Percentiles rank a stretch among this genome's conserved stretches.
phyloP scores from a whole-genome alignment of 2,888 invertebrate genomes.

The Dexiosoma caninum region DNA sequence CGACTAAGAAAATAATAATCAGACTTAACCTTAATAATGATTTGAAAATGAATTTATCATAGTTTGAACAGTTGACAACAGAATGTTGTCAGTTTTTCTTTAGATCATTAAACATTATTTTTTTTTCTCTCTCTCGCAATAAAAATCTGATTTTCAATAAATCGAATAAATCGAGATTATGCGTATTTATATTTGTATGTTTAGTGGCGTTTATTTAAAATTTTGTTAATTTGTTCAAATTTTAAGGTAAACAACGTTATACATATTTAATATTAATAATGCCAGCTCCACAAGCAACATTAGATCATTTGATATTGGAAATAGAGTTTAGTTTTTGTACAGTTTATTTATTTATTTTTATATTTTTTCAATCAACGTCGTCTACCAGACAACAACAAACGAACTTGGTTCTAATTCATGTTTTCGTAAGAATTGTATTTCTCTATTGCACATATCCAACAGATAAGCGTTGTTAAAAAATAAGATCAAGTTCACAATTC shows the following conservation, averaged over 20 bases:
- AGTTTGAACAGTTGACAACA: conserved; percentile 21
- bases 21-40: not conserved
- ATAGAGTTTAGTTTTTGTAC: not conserved
- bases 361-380: conserved; percentile 8
- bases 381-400: not conserved
- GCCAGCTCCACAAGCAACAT: conserved; percentile 20
- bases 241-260: conserved; percentile 55
- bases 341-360: no score
- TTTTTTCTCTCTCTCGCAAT: conserved; percentile 48
- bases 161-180: not conserved
- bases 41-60: conserved; percentile 16
- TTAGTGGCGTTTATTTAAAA: conserved; percentile 25
- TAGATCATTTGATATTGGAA: conserved; percentile 28
- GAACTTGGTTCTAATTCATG: conserved; percentile 3
- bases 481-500: conserved; percentile 64
- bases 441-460: not conserved
- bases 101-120: conserved; percentile 8
- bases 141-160: not conserved
- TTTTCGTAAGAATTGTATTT: not conserved
- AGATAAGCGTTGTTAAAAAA: conserved; percentile 44
- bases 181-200: not conserved
- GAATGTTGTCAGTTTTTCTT: conserved; percentile 20
- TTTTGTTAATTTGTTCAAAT: conserved; percentile 4
- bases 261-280: conserved; percentile 32
- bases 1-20: not conserved